phyloP scores from a whole-genome alignment of 2,888 invertebrate genomes.

The Melinopterus prodromus region DNA sequence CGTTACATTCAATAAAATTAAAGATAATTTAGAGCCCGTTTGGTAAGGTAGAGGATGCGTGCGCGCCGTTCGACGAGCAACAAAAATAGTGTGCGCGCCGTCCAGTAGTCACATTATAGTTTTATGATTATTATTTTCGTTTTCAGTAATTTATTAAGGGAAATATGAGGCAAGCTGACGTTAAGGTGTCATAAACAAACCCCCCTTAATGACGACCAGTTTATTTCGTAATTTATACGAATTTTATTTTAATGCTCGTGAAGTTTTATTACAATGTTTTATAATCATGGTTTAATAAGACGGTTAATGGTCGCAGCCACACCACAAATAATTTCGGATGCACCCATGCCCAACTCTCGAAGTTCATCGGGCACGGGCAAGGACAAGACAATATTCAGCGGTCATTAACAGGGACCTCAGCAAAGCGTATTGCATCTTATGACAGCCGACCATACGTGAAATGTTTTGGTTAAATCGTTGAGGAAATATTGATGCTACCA shows the following conservation, averaged over 20 bases:
- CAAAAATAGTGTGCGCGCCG: conserved; percentile 49
- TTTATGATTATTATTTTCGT: conserved; percentile 42
- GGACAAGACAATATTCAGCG: not conserved
- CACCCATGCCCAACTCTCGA: not conserved
- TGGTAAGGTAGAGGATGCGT: conserved; percentile 35
- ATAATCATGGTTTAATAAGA: conserved; percentile 63
- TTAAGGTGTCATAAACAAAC: conserved; percentile 48
- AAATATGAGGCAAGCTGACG: conserved; percentile 60
- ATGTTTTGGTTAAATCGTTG: too few relatives aligned
- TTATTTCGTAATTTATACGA: conserved; percentile 62
- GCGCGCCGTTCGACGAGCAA: conserved; percentile 10
- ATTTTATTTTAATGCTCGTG: conserved; percentile 62
- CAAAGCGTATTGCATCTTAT: too few relatives aligned
- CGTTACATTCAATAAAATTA: conserved; percentile 54
- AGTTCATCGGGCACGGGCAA: not conserved
- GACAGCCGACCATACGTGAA: too few relatives aligned
- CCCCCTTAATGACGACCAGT: conserved; percentile 61
- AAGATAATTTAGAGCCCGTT: conserved; percentile 52
- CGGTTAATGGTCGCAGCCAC: conserved; percentile 58
- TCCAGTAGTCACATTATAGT: conserved; percentile 58
- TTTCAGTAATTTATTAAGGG: conserved; percentile 60
- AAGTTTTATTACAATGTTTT: conserved; percentile 64
- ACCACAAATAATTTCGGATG: conserved; percentile 52
- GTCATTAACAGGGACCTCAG: not conserved
- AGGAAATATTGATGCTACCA: too few relatives aligned